Conservation (phyloP, 64 coral and sea anemone species). For the Actinia tenebrosa region DNA sequence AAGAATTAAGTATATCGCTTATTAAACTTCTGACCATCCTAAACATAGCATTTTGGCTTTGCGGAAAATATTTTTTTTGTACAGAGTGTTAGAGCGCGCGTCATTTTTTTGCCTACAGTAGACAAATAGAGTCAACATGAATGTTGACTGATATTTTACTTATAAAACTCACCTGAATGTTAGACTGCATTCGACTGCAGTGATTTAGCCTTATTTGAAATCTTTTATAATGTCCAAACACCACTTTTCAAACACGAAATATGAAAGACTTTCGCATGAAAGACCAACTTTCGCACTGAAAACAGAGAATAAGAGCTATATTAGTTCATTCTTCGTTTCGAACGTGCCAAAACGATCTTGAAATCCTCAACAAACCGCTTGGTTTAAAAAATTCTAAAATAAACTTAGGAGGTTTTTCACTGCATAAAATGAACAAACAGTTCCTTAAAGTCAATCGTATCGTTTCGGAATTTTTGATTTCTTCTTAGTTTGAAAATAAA, state of each 20-base stretch:
- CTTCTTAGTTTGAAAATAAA: neutral
- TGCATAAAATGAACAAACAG: neutral
- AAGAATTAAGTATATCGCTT: too few relatives aligned
- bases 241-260: neutral
- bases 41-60: neutral
- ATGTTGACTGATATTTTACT: neutral
- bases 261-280: neutral
- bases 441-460: slow-evolving; percentile 4
- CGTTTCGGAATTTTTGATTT: slow-evolving; percentile 9
- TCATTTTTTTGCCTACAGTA: neutral
- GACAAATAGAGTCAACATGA: neutral
- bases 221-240: neutral
- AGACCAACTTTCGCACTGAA: slow-evolving; percentile 3
- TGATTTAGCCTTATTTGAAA: too few relatives aligned
- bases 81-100: too few relatives aligned
- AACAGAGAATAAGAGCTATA: slow-evolving; percentile 9
- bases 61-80: too few relatives aligned
- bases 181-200: too few relatives aligned
- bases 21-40: neutral
- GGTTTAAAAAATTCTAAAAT: slow-evolving; percentile 10
- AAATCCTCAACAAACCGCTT: slow-evolving; percentile 12
- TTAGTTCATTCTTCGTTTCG: neutral
- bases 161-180: neutral
- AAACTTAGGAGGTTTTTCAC: neutral
- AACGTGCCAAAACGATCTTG: slow-evolving; percentile 8